Evolutionary conservation across 2,797 vertebrate genomes (phyloP).

Genomic region (Cebuella pygmaea): DNA sequence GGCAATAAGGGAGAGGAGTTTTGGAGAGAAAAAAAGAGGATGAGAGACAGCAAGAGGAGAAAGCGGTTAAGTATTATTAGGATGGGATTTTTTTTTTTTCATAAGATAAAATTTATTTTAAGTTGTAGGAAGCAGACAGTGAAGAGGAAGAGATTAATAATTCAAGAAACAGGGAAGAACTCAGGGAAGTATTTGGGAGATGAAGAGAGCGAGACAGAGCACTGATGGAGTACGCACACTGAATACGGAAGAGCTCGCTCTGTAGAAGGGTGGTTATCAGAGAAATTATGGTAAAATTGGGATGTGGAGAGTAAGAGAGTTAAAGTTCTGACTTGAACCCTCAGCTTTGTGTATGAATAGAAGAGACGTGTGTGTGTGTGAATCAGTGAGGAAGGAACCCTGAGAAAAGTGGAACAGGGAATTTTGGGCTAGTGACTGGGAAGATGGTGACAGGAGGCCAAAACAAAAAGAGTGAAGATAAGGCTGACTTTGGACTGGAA

Average conservation of each 20-base stretch:
- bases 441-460: background rate
- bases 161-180: background rate
- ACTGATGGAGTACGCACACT: background rate
- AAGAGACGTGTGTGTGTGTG: background rate
- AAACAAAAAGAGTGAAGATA: background rate
- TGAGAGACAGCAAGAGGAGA: background rate
- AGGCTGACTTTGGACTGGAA: background rate
- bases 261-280: background rate
- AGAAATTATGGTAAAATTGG: background rate
- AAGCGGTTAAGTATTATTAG: background rate
- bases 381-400: background rate
- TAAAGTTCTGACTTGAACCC: background rate
- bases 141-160: background rate
- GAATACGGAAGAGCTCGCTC: background rate
- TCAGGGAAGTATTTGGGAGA: background rate
- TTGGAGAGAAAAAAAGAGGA: background rate
- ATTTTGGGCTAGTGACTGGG: background rate
- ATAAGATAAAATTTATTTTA: background rate
- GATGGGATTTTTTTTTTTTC: slow-evolving; percentile 25
- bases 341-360: background rate
- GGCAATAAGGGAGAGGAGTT: background rate
- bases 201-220: background rate
- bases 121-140: background rate
- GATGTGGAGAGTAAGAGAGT: background rate
- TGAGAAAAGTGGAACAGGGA: background rate